phyloP scores from a whole-genome alignment of 2,888 invertebrate genomes.

The Polymixis lichenea region DNA sequence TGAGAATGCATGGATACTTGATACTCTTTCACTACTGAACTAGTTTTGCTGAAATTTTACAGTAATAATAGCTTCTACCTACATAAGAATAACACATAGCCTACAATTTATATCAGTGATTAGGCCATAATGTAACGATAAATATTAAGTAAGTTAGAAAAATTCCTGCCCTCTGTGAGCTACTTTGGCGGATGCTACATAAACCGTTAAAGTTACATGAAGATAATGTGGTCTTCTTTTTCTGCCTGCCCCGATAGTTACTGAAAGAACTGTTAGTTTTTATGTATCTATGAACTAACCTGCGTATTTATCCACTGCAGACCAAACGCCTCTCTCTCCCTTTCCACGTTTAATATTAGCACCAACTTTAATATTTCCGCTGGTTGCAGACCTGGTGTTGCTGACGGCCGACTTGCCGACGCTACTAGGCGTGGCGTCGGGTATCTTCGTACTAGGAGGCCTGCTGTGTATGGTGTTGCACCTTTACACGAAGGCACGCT shows the following conservation, averaged over 20 bases:
- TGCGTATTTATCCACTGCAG: neutral
- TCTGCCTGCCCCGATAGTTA: too few species aligned
- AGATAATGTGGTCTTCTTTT: neutral
- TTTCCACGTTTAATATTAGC: neutral
- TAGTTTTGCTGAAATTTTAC: too few species aligned
- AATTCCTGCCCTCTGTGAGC: too few species aligned
- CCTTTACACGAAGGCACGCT: constrained; percentile 93
- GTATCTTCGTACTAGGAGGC: constrained; percentile 96
- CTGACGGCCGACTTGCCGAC: constrained; percentile 96
- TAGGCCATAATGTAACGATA: too few species aligned
- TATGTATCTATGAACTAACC: neutral
- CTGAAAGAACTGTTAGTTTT: neutral
- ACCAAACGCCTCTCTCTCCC: neutral
- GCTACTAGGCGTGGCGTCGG: constrained; percentile 95
- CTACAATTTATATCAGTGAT: too few species aligned
- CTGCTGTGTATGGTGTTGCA: constrained; percentile 97
- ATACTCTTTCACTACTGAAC: too few species aligned
- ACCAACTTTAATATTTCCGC: neutral
- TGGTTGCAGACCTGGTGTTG: constrained; percentile 92
- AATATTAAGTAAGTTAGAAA: too few species aligned
- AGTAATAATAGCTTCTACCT: too few species aligned
- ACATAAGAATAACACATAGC: too few species aligned
- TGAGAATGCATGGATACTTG: too few species aligned
- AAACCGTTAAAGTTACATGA: too few species aligned
- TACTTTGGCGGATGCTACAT: too few species aligned